A percentile compares a stretch with the other conserved stretches of the same genome.
Conservation (phyloP, 2,797 vertebrate species). For the Champsocephalus esox region DNA sequence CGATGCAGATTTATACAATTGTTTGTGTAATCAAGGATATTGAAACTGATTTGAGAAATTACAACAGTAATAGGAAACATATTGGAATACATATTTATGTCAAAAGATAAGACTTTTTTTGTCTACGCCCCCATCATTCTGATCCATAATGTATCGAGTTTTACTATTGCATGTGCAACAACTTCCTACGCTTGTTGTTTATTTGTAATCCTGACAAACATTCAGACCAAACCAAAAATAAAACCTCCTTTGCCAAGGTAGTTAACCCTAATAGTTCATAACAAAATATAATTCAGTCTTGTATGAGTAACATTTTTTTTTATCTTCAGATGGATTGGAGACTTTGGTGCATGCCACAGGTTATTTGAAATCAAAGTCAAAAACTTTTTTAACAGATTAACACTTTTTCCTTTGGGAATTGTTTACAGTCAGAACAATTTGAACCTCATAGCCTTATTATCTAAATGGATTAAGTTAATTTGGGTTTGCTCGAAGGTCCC, state of each 20-base stretch:
- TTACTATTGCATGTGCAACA: no score
- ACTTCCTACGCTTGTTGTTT: no score
- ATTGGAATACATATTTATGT: no score
- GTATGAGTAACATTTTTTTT: neutral
- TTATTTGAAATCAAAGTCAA: neutral
- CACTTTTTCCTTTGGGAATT: neutral
- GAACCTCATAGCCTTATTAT: neutral
- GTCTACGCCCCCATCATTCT: no score
- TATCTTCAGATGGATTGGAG: neutral
- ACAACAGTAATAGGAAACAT: no score
- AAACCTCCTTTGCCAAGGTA: no score
- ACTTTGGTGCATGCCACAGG: neutral
- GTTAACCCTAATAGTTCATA: neutral
- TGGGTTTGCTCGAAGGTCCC: neutral
- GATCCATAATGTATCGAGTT: no score
- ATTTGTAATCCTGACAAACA: no score
- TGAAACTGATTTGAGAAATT: neutral
- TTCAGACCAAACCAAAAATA: no score
- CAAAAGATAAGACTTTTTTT: neutral
- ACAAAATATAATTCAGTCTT: neutral
- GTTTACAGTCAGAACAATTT: neutral
- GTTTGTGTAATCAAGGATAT: neutral
- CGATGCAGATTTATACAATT: neutral
- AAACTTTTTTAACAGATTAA: no score
- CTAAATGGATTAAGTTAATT: no score